A percentile compares a stretch with the other conserved stretches of the same genome.
Evolutionary conservation across 2,113 vertebrate genomes (phyloP).

Genomic region (Dasyornis broadbenti): DNA sequence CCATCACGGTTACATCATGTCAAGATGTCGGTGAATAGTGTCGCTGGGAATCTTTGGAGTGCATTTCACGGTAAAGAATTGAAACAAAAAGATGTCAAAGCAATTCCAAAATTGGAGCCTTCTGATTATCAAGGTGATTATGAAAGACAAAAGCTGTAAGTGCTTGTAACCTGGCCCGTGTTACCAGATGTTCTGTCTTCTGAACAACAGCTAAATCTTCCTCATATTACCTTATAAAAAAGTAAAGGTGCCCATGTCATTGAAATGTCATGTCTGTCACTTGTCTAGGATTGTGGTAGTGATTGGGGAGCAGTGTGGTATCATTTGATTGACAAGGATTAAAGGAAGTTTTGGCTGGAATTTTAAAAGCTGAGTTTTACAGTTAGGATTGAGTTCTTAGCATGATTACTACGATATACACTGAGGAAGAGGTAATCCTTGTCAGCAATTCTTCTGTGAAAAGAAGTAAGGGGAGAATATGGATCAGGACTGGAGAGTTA

Average conservation of each 20-base stretch:
- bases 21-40: slow-evolving; percentile 1
- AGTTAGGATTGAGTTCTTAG: not conserved
- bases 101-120: not conserved
- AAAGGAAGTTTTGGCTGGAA: not conserved
- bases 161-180: not conserved
- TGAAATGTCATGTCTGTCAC: not conserved
- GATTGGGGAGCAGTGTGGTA: not conserved
- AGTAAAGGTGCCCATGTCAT: not conserved
- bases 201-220: not conserved
- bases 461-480: not conserved
- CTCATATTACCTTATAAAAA: not conserved
- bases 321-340: not conserved
- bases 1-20: not conserved
- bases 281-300: not conserved
- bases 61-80: not conserved
- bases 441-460: not conserved
- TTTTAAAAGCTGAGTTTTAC: not conserved
- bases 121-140: slow-evolving; percentile 4
- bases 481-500: not conserved
- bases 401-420: not conserved
- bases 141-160: not conserved
- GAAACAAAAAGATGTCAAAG: not conserved
- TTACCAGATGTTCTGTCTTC: not conserved
- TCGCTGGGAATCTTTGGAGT: not conserved
- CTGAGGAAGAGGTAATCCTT: not conserved